These are phyloP conservation scores for Drosophila eugracilis DNA, from an alignment of 1,140 invertebrate genomes.

Conservation along the genomic window DNA sequence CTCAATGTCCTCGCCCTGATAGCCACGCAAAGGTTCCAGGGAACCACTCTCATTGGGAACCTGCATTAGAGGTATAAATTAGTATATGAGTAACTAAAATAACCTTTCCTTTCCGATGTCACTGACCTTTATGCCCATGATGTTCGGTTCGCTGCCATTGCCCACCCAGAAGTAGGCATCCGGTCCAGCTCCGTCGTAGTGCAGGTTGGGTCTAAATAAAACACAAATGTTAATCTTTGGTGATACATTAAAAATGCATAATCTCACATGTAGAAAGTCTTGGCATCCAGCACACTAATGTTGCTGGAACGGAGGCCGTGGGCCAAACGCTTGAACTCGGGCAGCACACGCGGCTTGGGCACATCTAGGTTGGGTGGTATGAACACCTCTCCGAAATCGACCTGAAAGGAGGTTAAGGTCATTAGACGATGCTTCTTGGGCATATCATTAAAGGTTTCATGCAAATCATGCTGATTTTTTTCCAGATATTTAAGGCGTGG, in stretches of 20 bases:
- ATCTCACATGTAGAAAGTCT: conserved; percentile 90
- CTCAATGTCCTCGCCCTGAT: conserved; percentile 96
- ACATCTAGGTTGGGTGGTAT: conserved; percentile 91
- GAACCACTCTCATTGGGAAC: conserved; percentile 95
- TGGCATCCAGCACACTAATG: conserved; percentile 95
- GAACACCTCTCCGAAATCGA: conserved; percentile 93
- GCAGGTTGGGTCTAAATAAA: conserved; percentile 93
- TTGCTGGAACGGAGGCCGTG: conserved; percentile 95
- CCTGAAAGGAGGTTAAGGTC: conserved; percentile 85
- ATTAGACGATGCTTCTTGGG: conserved; percentile 1
- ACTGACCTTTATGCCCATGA: conserved; percentile 92
- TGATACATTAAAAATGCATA: too few species aligned
- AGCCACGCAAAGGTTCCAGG: conserved; percentile 90
- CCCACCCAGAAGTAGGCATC: conserved; percentile 98
- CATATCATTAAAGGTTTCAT: background rate
- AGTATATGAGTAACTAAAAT: background rate
- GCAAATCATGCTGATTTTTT: background rate
- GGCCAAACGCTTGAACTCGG: conserved; percentile 93
- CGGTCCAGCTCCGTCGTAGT: conserved; percentile 95
- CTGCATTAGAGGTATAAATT: conserved; percentile 72
- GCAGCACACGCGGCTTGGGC: conserved; percentile 90
- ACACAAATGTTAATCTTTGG: background rate
- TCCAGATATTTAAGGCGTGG: conserved; percentile 17
- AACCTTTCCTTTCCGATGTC: background rate
- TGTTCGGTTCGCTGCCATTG: conserved; percentile 91